phyloP scores from a whole-genome alignment of 1,140 invertebrate genomes.

The Samia ricini region DNA sequence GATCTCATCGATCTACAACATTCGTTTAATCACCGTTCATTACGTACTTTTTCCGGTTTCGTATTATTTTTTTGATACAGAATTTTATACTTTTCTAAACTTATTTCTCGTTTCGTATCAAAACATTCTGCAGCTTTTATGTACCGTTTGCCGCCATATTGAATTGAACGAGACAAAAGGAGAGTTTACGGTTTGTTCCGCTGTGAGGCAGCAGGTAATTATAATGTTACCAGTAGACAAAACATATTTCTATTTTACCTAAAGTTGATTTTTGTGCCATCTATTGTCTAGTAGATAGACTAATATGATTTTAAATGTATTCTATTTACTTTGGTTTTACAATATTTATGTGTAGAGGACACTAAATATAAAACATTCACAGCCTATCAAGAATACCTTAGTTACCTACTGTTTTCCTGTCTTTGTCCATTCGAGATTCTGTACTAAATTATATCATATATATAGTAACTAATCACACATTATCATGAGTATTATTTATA shows the following conservation, averaged over 20 bases:
- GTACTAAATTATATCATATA: no score
- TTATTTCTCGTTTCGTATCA: slow-evolving; percentile 64
- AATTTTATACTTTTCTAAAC: slow-evolving; percentile 27
- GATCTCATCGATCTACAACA: slow-evolving; percentile 32
- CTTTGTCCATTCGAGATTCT: no score
- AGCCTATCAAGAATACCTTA: no score
- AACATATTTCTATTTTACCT: neutral
- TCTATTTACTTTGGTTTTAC: no score
- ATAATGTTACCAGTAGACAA: slow-evolving; percentile 3
- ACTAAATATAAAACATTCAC: neutral
- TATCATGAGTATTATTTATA: no score
- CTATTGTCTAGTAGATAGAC: neutral
- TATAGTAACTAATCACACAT: no score
- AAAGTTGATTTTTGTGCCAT: neutral
- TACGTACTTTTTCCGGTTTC: slow-evolving; percentile 45
- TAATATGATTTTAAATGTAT: neutral
- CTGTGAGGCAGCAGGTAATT: slow-evolving; percentile 36
- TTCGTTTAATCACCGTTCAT: slow-evolving; percentile 44
- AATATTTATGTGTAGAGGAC: no score
- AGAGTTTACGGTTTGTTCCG: slow-evolving; percentile 36
- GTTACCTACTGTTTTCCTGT: no score
- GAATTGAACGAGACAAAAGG: slow-evolving; percentile 72
- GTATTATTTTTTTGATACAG: slow-evolving; percentile 32
- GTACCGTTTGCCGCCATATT: slow-evolving; percentile 73
- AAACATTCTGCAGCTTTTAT: slow-evolving; percentile 73